Conservation (phyloP, 2,797 vertebrate species). For the Stomatorhinus walkeri region DNA sequence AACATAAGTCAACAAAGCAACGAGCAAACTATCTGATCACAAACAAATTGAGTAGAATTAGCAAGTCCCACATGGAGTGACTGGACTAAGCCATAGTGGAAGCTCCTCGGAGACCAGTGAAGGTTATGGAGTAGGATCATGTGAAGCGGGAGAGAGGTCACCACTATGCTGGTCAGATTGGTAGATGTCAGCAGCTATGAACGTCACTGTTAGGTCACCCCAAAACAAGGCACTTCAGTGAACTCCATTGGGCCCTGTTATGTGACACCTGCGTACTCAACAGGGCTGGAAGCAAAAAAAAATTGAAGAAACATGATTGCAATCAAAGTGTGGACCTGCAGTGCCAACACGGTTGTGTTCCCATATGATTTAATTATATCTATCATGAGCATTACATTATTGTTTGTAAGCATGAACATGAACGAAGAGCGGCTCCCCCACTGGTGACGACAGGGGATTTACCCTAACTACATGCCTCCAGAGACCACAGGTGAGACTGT, state of each 20-base stretch:
- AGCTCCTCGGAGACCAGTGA: neutral
- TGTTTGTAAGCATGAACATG: neutral
- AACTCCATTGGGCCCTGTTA: neutral
- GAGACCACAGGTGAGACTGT: neutral
- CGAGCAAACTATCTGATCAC: neutral
- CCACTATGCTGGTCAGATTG: neutral
- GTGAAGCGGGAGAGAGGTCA: neutral
- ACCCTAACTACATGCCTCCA: neutral
- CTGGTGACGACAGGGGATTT: neutral
- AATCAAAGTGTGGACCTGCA: neutral
- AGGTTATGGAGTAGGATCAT: neutral
- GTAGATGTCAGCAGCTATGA: neutral
- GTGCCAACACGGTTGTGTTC: neutral
- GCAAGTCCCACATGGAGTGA: neutral
- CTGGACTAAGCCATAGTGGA: neutral
- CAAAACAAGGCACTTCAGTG: neutral
- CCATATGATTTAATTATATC: slow-evolving; percentile 2
- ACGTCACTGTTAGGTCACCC: neutral
- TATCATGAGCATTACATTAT: neutral
- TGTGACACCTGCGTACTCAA: neutral
- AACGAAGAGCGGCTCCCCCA: neutral
- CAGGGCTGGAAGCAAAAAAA: neutral
- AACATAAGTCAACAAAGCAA: neutral
- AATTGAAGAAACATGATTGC: neutral
- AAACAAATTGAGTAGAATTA: neutral